Evolutionary conservation across 2,888 invertebrate genomes (phyloP).

Genomic region (Galeopsomyia nigrocyanea): DNA sequence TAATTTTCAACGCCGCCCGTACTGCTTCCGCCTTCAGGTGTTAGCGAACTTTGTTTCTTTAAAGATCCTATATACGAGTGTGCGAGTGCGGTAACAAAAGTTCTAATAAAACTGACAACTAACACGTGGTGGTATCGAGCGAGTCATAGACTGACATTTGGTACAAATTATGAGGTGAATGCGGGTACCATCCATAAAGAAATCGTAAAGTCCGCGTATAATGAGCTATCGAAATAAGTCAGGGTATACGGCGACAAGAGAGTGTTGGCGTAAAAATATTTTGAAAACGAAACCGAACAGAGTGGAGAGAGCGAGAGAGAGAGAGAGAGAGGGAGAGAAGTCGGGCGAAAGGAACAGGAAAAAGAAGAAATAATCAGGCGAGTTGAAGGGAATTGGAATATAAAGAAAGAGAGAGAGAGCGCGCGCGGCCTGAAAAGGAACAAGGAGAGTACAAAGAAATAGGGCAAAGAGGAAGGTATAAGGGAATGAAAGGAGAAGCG

Average conservation of each 20-base stretch:
- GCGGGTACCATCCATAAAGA: too few relatives aligned
- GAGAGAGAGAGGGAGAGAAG: not conserved
- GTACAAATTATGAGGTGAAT: too few relatives aligned
- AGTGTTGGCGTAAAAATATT: not conserved
- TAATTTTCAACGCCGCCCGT: too few relatives aligned
- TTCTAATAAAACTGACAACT: too few relatives aligned
- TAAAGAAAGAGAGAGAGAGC: slow-evolving; percentile 19
- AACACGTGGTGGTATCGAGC: too few relatives aligned
- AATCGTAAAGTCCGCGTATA: too few relatives aligned
- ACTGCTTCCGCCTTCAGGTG: too few relatives aligned
- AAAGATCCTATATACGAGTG: too few relatives aligned
- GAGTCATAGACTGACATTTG: too few relatives aligned
- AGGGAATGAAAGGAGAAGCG: slow-evolving; percentile 22
- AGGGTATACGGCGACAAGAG: not conserved
- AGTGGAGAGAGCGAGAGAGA: not conserved
- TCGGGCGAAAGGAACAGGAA: slow-evolving; percentile 2
- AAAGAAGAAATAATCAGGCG: not conserved
- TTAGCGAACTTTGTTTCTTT: too few relatives aligned
- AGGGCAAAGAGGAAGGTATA: slow-evolving; percentile 26
- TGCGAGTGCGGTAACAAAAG: too few relatives aligned
- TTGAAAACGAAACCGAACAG: not conserved
- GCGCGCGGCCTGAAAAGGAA: not conserved
- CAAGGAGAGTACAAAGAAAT: slow-evolving; percentile 25
- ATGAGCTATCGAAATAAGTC: not conserved
- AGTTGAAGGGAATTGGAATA: slow-evolving; percentile 12